A percentile compares a stretch with the other conserved stretches of the same genome.
Conservation (phyloP, 1,140 invertebrate genomes). For the Pemphigus obesinymphae region DNA sequence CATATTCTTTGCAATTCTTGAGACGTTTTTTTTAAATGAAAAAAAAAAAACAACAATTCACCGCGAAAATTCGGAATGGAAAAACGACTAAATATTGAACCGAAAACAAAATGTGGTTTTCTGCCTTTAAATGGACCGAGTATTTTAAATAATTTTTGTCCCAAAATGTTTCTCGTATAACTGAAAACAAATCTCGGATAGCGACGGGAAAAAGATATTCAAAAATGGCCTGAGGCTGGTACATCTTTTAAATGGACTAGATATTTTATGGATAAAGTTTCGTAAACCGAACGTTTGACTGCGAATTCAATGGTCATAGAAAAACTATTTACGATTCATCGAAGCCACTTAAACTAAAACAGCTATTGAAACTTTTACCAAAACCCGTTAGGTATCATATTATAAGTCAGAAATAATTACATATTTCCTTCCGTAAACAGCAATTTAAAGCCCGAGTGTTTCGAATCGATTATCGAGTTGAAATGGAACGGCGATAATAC, state of each 20-base stretch:
- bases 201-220: background rate
- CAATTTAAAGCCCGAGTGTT: too few species aligned
- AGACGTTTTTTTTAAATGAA: too few species aligned
- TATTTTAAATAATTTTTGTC: background rate
- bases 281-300: background rate
- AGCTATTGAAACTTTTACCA: background rate
- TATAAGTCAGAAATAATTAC: too few species aligned
- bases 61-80: background rate
- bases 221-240: background rate
- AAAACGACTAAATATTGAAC: background rate
- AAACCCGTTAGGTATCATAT: too few species aligned
- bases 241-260: background rate
- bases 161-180: background rate
- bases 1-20: background rate
- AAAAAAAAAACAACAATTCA: background rate
- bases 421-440: too few species aligned
- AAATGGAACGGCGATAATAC: too few species aligned
- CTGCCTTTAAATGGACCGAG: background rate
- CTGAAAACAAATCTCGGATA: background rate
- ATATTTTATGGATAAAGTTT: constrained; percentile 25
- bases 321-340: background rate
- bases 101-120: constrained; percentile 10
- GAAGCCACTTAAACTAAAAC: background rate
- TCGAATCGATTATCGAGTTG: too few species aligned
- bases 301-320: background rate